phyloP scores from a whole-genome alignment of 1,140 invertebrate genomes.

The Samia ricini region DNA sequence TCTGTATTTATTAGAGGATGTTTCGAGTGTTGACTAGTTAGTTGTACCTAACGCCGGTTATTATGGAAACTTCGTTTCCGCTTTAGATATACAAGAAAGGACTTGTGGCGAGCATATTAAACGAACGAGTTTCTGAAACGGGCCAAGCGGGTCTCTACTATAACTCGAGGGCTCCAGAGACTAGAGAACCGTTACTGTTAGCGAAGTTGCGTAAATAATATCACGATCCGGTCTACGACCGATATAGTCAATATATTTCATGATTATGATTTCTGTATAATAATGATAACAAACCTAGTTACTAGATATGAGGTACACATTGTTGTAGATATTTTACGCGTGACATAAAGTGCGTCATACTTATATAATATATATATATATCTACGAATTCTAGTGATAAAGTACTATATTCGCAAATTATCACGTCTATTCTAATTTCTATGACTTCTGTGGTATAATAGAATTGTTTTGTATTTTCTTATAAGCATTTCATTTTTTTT shows the following conservation, averaged over 20 bases:
- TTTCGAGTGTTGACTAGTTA: background rate
- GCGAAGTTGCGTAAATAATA: constrained; percentile 54
- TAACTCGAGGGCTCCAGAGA: constrained; percentile 38
- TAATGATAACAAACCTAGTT: constrained; percentile 25
- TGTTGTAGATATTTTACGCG: background rate
- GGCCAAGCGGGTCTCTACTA: constrained; percentile 30
- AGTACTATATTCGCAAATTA: background rate
- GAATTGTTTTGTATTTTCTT: background rate
- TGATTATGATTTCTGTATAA: constrained; percentile 39
- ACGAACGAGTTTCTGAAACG: constrained; percentile 44
- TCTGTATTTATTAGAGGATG: background rate
- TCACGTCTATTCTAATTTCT: background rate
- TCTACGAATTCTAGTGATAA: background rate
- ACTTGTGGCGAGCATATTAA: constrained; percentile 27
- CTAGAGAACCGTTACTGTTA: constrained; percentile 52
- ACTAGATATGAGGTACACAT: constrained; percentile 10
- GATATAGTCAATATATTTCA: constrained; percentile 31
- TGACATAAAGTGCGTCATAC: background rate
- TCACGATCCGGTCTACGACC: constrained; percentile 46
- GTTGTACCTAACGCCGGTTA: background rate
- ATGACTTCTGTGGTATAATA: background rate
- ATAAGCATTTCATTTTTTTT: background rate
- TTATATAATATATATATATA: constrained; percentile 7
- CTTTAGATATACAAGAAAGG: constrained; percentile 32
- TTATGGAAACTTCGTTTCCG: constrained; percentile 35